Base-by-base conservation (phyloP, 37 sponge, comb jelly and placozoan species). In the Beroe ovata region DNA sequence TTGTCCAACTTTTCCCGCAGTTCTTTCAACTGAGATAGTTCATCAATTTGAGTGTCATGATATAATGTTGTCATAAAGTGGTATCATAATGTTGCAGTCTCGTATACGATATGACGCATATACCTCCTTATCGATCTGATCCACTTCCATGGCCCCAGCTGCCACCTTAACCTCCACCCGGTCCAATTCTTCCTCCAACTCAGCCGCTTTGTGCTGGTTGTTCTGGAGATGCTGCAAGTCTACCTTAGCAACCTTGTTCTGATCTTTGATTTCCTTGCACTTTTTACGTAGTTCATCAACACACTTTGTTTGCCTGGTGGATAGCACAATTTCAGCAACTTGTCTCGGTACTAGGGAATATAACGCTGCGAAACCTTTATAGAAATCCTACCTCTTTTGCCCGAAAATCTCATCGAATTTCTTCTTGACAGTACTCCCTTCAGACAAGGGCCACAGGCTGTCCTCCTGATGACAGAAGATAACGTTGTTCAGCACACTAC, bases 401-500 rank as follows among this genome's bases (percentile, higher is more conserved):
- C 89, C 95, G 92, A 98, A 98, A n/a, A 98, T 98, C 63, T 94
- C 94, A 90, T 98, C 99, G 93, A 98, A 98, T 64, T 94, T 98
- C 34, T 88, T 91, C 89, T 98, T 98, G 41, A 98, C 90, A 0
- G 89, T 90, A 30, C 93, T 98, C 0, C 95, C 92, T 64, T 98
- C 96, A 90, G 93, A 89, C 38, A 98, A 90, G 0, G 99, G 99
- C 97, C 99, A 98, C n/a, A 90, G 60, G 0, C 95, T 92, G 36
- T 98, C 99, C 88, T 98, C 99, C 60, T 98, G 99, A 60, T 98
- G 99, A 60, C 99, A 98, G 93, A 98, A 96, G 11, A 98, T 92
- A 60, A 98, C 99, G 47, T 94, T 90, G 64, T 90, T 94, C 39
- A 98, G 92, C 25, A 98, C 95, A 60, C 95, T 93, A 60, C 92